These are phyloP conservation scores for Agrilus biguttatus DNA, from an alignment of 2,888 invertebrate genomes.

Conservation along the genomic window DNA sequence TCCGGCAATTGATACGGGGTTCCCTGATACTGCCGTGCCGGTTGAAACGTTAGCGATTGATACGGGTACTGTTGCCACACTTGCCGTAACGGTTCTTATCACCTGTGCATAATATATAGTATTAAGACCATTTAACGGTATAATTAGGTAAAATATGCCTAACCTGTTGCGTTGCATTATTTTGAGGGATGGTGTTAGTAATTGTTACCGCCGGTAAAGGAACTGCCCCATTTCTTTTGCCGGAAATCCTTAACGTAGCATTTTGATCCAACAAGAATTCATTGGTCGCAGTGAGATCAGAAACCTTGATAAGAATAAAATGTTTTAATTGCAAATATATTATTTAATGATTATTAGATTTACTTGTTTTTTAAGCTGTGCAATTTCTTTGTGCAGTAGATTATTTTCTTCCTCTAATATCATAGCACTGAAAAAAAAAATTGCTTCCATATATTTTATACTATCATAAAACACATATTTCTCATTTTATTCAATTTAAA, in stretches of 20 bases:
- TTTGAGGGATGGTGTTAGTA: slow-evolving; percentile 38
- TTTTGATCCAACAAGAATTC: slow-evolving; percentile 67
- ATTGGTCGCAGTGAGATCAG: slow-evolving; percentile 59
- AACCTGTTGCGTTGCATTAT: slow-evolving; percentile 32
- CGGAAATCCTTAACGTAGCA: slow-evolving; percentile 50
- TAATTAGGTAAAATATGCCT: neutral
- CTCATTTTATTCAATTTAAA: neutral
- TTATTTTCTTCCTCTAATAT: slow-evolving; percentile 53
- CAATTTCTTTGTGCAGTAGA: slow-evolving; percentile 49
- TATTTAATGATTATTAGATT: slow-evolving; percentile 15
- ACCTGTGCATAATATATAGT: slow-evolving; percentile 13
- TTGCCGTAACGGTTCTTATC: slow-evolving; percentile 41
- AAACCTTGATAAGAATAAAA: slow-evolving; percentile 30
- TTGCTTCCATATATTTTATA: neutral
- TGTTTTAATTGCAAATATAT: neutral
- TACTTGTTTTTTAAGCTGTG: slow-evolving; percentile 55
- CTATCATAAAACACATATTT: neutral
- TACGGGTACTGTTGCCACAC: slow-evolving; percentile 45
- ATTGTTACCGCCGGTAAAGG: slow-evolving; percentile 46
- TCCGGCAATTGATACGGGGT: slow-evolving; percentile 40
- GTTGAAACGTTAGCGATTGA: slow-evolving; percentile 44
- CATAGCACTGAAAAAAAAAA: slow-evolving; percentile 24
- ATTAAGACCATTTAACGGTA: neutral
- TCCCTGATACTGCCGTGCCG: slow-evolving; percentile 30
- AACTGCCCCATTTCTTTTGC: slow-evolving; percentile 39